A percentile compares a stretch with the other conserved stretches of the same genome.
These are phyloP conservation scores for Drosophila merina DNA, from an alignment of 2,888 invertebrate species.

Conservation along the genomic window DNA sequence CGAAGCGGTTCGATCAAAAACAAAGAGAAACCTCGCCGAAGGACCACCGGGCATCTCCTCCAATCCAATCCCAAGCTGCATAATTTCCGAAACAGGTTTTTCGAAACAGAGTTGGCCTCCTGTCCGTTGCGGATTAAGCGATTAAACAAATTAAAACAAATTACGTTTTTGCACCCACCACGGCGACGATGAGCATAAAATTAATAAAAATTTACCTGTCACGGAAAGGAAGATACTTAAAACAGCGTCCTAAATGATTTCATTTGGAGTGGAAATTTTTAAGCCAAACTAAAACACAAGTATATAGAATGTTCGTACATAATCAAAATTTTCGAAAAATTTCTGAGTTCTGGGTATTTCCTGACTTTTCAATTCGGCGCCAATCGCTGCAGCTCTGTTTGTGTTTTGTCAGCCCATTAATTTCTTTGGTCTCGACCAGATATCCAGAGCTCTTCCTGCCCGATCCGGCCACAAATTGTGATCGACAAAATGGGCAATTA, in stretches of 20 bases:
- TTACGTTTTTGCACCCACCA: slow-evolving; percentile 80
- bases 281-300: not conserved
- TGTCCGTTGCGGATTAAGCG: slow-evolving; percentile 73
- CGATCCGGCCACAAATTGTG: slow-evolving; percentile 65
- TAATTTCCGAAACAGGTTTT: slow-evolving; percentile 62
- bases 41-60: slow-evolving; percentile 69
- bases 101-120: not conserved
- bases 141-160: slow-evolving; percentile 82
- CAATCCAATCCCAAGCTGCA: slow-evolving; percentile 39
- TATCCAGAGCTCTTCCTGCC: slow-evolving; percentile 68
- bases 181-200: slow-evolving; percentile 67
- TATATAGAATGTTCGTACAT: no score
- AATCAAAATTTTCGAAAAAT: not conserved
- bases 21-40: slow-evolving; percentile 69
- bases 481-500: slow-evolving; percentile 72
- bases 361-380: slow-evolving; percentile 30
- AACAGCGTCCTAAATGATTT: slow-evolving; percentile 40
- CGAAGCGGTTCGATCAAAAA: slow-evolving; percentile 65
- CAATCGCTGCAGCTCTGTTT: slow-evolving; percentile 60
- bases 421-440: slow-evolving; percentile 48
- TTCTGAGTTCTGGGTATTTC: slow-evolving; percentile 10
- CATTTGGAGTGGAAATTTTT: not conserved
- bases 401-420: slow-evolving; percentile 75
- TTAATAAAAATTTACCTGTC: slow-evolving; percentile 74
- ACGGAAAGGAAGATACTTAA: slow-evolving; percentile 52